A percentile compares a stretch with the other conserved stretches of the same genome.
These are phyloP conservation scores for Acheta domesticus DNA, from an alignment of 2,888 invertebrate species.

Conservation along the genomic window DNA sequence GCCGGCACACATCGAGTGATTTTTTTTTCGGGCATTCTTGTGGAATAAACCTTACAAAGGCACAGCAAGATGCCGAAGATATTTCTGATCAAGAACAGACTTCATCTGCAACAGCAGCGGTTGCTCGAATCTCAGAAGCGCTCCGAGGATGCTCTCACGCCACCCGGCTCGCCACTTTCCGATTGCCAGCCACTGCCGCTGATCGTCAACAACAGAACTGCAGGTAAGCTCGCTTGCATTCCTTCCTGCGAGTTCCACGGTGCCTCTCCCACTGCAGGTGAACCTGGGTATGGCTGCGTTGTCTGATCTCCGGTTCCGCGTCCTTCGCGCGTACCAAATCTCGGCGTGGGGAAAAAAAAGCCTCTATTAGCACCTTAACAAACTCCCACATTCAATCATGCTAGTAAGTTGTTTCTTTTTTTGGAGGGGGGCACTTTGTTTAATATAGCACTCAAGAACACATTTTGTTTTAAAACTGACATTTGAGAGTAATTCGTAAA, in stretches of 20 bases:
- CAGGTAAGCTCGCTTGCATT: constrained; percentile 1
- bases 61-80: constrained; percentile 78
- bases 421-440: too few species aligned
- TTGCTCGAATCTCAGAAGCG: constrained; percentile 79
- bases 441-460: too few species aligned
- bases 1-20: too few species aligned
- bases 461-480: too few species aligned
- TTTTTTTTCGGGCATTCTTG: not conserved
- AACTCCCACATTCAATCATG: too few species aligned
- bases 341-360: too few species aligned
- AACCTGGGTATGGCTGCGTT: not conserved
- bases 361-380: too few species aligned
- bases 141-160: constrained; percentile 43
- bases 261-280: constrained; percentile 8
- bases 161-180: constrained; percentile 44
- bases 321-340: too few species aligned
- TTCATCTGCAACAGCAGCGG: constrained; percentile 86
- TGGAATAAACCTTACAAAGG: not conserved
- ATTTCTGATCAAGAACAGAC: constrained; percentile 84
- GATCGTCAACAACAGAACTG: constrained; percentile 48
- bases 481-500: too few species aligned
- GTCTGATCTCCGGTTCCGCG: too few species aligned
- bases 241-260: not conserved
- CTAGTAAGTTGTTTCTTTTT: too few species aligned
- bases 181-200: constrained; percentile 51